Percentiles rank a stretch among this genome's conserved stretches.
Conservation (phyloP, 2,888 invertebrate species). For the Epirrhoe tristata region DNA sequence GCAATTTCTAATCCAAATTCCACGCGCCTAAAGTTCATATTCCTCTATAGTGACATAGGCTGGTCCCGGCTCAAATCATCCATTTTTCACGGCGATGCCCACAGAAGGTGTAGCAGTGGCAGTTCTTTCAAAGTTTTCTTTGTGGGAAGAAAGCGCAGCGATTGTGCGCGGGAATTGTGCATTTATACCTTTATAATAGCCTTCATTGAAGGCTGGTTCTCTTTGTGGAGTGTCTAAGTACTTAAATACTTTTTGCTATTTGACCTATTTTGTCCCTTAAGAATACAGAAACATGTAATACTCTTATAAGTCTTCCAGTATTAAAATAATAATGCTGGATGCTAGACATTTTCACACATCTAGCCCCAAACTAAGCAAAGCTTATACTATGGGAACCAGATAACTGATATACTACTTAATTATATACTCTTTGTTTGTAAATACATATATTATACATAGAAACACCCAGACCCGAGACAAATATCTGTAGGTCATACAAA, state of each 20-base stretch:
- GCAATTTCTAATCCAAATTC: background rate
- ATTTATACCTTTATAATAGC: slow-evolving; percentile 37
- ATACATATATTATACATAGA: too few relatives aligned
- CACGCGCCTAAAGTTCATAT: background rate
- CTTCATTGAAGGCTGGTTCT: slow-evolving; percentile 16
- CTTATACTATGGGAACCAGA: too few relatives aligned
- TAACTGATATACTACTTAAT: too few relatives aligned
- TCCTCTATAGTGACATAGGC: slow-evolving; percentile 8
- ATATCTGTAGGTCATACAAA: too few relatives aligned
- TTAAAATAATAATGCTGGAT: too few relatives aligned
- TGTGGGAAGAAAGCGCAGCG: slow-evolving; percentile 53
- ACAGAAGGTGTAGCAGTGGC: slow-evolving; percentile 14
- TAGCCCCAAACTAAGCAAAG: too few relatives aligned
- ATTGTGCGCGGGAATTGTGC: slow-evolving; percentile 19
- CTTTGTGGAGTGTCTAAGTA: background rate
- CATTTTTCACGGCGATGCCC: slow-evolving; percentile 51
- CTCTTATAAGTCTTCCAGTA: too few relatives aligned
- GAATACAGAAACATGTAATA: too few relatives aligned
- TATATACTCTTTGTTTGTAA: too few relatives aligned
- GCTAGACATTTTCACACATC: too few relatives aligned
- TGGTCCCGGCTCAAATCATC: slow-evolving; percentile 51
- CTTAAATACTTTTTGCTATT: slow-evolving; percentile 1
- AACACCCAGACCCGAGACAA: too few relatives aligned
- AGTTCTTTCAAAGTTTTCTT: slow-evolving; percentile 52
- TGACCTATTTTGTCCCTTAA: background rate